These are phyloP conservation scores for Dermatemys mawii DNA, from an alignment of 2,113 vertebrate genomes.

Conservation along the genomic window DNA sequence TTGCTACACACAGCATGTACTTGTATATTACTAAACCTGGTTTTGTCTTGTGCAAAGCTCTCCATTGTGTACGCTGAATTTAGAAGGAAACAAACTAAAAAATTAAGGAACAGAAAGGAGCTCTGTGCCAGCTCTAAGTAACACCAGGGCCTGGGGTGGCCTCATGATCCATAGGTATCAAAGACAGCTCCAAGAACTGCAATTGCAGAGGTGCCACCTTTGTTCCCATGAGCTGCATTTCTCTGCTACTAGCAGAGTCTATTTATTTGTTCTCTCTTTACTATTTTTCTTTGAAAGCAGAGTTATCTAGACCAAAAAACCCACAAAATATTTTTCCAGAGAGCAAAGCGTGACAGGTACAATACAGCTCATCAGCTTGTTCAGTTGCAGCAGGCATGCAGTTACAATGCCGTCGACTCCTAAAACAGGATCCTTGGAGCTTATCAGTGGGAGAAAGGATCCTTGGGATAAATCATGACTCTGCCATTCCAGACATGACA, in stretches of 20 bases:
- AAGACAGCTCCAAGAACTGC: not conserved
- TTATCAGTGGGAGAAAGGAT: not conserved
- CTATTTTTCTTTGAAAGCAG: not conserved
- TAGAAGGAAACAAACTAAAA: not conserved
- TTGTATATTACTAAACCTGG: not conserved
- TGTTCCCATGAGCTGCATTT: fast-evolving
- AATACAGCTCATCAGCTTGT: not conserved
- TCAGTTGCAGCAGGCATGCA: not conserved
- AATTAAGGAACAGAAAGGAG: not conserved
- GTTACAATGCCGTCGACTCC: not conserved
- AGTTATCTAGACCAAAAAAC: not conserved
- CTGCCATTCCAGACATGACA: not conserved
- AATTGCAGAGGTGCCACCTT: not conserved
- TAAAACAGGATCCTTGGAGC: not conserved
- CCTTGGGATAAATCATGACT: not conserved
- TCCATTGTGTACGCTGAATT: not conserved
- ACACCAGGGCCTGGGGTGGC: fast-evolving
- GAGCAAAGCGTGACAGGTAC: not conserved
- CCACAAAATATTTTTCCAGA: fast-evolving
- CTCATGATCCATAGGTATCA: not conserved
- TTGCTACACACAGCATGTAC: not conserved
- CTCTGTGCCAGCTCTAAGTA: not conserved
- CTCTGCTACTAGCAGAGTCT: not conserved
- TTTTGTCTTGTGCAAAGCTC: not conserved
- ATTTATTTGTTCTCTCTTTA: not conserved